Evolutionary conservation across 2,113 vertebrate species (phyloP).

Genomic region (Nyctereutes procyonoides): DNA sequence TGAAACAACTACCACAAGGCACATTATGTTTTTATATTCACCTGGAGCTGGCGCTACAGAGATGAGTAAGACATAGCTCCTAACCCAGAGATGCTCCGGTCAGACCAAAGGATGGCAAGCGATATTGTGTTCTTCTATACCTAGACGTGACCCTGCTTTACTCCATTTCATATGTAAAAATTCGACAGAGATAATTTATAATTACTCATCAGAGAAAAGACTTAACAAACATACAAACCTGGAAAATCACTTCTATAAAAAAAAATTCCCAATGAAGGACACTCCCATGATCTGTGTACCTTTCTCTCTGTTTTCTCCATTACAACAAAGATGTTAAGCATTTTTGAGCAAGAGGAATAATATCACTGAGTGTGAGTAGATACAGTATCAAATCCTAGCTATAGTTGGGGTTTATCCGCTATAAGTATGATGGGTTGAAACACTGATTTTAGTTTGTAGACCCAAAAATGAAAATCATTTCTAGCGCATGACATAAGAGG

Average conservation of each 20-base stretch:
- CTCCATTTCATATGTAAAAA: slow-evolving; percentile 27
- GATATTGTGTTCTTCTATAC: neutral
- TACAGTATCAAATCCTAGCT: neutral
- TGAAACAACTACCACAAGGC: neutral
- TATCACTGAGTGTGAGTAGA: neutral
- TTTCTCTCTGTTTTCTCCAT: neutral
- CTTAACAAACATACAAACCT: slow-evolving; percentile 3
- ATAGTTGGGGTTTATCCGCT: neutral
- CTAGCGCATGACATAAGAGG: neutral
- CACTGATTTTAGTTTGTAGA: slow-evolving; percentile 31
- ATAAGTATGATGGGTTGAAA: neutral
- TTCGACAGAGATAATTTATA: slow-evolving; percentile 72
- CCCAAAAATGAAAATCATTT: neutral
- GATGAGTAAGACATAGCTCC: neutral
- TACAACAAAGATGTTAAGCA: neutral
- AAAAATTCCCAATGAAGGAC: neutral
- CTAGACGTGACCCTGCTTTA: neutral
- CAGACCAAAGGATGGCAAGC: neutral
- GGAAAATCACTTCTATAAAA: slow-evolving; percentile 24
- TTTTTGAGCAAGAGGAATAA: neutral
- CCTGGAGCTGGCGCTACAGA: neutral
- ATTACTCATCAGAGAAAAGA: slow-evolving; percentile 69
- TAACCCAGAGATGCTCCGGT: neutral
- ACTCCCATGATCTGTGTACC: neutral
- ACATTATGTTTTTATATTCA: neutral